Percentiles rank a stretch among this genome's conserved stretches.
Conservation (phyloP, 2,113 vertebrate genomes). For the Mobula birostris region DNA sequence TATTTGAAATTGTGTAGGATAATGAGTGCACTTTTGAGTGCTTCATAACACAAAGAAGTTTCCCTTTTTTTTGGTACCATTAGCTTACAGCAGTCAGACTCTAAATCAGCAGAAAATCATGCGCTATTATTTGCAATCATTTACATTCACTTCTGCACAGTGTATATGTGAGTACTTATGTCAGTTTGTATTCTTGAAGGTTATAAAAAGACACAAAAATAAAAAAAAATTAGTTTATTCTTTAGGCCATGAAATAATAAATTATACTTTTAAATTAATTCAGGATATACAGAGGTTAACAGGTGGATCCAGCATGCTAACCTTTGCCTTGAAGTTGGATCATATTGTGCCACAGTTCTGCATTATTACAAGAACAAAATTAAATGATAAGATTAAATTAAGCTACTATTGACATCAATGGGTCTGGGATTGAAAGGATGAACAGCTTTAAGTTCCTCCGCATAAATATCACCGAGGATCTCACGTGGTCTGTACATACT, state of each 20-base stretch:
- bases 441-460: too few species aligned
- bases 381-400: too few species aligned
- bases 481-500: too few species aligned
- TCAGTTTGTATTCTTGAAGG: background rate
- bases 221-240: background rate
- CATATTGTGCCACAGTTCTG: background rate
- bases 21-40: background rate
- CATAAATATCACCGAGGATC: too few species aligned
- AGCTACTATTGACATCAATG: too few species aligned
- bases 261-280: background rate
- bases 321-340: too few species aligned
- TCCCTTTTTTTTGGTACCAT: background rate
- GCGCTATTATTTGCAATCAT: background rate
- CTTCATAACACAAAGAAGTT: background rate
- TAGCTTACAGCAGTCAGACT: background rate
- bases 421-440: too few species aligned
- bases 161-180: background rate
- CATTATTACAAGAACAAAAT: too few species aligned
- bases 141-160: background rate
- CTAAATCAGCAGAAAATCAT: slow-evolving; percentile 11
- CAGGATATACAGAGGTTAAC: background rate
- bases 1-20: background rate
- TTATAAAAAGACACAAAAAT: background rate
- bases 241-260: background rate
- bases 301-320: background rate